phyloP scores from a whole-genome alignment of 1,140 invertebrate genomes.

The Apis laboriosa region DNA sequence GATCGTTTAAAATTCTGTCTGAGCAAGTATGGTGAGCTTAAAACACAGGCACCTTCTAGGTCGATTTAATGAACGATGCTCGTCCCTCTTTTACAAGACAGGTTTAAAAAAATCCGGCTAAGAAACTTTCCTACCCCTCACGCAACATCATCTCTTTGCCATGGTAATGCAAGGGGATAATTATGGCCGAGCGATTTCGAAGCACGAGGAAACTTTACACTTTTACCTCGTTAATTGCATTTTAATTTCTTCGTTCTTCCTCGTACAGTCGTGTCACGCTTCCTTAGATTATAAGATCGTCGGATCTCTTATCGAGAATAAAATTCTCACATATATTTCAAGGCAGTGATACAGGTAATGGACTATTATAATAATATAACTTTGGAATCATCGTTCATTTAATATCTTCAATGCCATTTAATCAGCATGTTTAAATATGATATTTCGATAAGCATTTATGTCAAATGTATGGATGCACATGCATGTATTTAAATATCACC shows the following conservation, averaged over 20 bases:
- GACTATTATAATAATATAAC: no score
- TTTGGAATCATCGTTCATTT: no score
- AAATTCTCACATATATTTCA: not conserved
- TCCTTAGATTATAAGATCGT: not conserved
- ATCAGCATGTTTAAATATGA: no score
- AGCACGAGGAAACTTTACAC: conserved; percentile 1
- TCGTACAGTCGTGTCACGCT: not conserved
- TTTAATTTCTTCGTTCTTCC: conserved; percentile 35
- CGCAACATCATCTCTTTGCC: conserved; percentile 20
- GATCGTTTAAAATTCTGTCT: not conserved
- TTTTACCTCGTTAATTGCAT: conserved; percentile 35
- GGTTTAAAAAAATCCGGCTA: not conserved
- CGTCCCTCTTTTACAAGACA: not conserved
- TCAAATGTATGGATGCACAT: no score
- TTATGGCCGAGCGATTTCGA: conserved; percentile 28
- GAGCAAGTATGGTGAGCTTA: not conserved
- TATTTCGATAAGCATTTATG: no score
- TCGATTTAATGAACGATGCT: not conserved
- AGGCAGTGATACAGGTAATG: no score
- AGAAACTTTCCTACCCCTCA: not conserved
- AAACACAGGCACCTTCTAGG: not conserved
- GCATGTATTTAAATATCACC: no score
- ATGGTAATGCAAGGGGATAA: conserved; percentile 39
- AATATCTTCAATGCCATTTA: no score
- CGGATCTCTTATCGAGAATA: no score